phyloP scores from a whole-genome alignment of 2,113 vertebrate species.

The Chunga burmeisteri region DNA sequence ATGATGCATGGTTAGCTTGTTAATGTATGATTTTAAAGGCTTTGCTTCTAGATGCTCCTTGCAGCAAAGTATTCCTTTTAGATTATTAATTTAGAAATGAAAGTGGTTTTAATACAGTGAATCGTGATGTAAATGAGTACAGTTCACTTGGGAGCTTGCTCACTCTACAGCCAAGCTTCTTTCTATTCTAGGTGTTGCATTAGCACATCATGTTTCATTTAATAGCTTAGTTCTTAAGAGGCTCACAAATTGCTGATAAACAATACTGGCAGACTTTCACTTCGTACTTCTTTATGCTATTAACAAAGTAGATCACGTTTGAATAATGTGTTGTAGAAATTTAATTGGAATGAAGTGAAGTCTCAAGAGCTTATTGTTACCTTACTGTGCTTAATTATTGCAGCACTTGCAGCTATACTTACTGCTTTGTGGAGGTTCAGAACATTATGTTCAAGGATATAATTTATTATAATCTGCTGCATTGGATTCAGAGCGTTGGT shows the following conservation, averaged over 20 bases:
- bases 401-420: constrained; percentile 38
- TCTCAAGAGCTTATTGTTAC: constrained; percentile 13
- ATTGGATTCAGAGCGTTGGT: background rate
- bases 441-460: constrained; percentile 42
- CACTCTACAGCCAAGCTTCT: constrained; percentile 28
- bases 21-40: background rate
- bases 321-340: constrained; percentile 18
- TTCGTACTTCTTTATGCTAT: background rate
- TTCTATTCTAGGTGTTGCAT: background rate
- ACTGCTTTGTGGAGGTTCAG: constrained; percentile 29
- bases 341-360: background rate
- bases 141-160: constrained; percentile 12
- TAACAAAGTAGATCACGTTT: background rate
- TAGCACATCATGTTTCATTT: constrained; percentile 25
- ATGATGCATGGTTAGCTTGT: background rate
- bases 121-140: background rate
- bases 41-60: background rate
- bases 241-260: background rate
- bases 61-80: background rate
- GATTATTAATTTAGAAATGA: constrained; percentile 11
- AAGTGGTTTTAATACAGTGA: background rate
- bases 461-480: constrained; percentile 29
- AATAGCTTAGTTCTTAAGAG: background rate
- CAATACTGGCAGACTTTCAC: background rate
- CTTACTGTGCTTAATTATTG: constrained; percentile 33